Percentiles rank a stretch among this genome's conserved stretches.
Evolutionary conservation across 2,888 invertebrate genomes (phyloP).

Genomic region (Maniola hyperantus): DNA sequence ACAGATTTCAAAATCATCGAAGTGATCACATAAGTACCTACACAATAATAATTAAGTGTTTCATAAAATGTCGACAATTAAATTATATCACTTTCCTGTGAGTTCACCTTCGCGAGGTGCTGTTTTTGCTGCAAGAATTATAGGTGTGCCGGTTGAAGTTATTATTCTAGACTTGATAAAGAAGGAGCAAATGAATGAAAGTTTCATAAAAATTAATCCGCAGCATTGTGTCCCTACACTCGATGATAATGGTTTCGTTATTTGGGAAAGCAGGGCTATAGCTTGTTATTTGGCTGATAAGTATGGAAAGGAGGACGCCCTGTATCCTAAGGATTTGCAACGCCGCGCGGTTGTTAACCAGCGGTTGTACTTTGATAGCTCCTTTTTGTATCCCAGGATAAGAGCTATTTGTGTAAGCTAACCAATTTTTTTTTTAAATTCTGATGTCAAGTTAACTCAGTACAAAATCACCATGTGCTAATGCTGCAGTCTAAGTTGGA

Average conservation of each 20-base stretch:
- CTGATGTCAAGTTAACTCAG: too few species aligned
- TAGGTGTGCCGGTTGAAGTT: conserved; percentile 77
- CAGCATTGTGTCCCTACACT: conserved; percentile 87
- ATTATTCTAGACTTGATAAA: conserved; percentile 81
- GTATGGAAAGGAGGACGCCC: conserved; percentile 82
- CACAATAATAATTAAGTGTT: too few species aligned
- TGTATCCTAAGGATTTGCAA: conserved; percentile 84
- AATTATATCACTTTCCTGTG: conserved; percentile 83
- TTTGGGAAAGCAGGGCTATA: conserved; percentile 88
- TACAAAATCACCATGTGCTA: too few species aligned
- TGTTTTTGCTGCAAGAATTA: conserved; percentile 80
- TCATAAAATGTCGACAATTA: conserved; percentile 41
- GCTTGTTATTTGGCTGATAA: conserved; percentile 84
- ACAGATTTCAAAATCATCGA: too few species aligned
- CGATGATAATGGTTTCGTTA: conserved; percentile 84
- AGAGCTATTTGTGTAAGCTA: conserved; percentile 83
- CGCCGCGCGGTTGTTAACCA: conserved; percentile 83
- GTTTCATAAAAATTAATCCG: conserved; percentile 84
- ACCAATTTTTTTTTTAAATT: conserved; percentile 1
- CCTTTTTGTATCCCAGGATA: conserved; percentile 84
- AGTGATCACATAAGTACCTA: too few species aligned
- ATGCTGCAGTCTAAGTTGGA: too few species aligned
- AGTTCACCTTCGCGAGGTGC: conserved; percentile 85
- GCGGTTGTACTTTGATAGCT: conserved; percentile 84
- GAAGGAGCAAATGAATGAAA: conserved; percentile 82